phyloP scores from a whole-genome alignment of 37 sponge, comb jelly and placozoan species.

The Beroe ovata region DNA sequence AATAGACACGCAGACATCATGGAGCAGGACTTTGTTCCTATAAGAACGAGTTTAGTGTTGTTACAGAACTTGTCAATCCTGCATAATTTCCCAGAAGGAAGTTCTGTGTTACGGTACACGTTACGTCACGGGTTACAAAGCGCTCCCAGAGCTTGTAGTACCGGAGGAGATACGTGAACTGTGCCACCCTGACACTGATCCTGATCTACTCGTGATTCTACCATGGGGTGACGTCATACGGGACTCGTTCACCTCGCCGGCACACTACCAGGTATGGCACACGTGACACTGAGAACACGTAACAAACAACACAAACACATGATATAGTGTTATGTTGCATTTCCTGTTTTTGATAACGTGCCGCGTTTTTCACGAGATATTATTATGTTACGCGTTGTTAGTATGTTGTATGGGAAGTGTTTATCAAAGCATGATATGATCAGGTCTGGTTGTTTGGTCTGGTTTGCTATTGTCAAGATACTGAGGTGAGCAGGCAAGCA shows the following conservation, averaged over 20 bases:
- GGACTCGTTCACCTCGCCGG: neutral
- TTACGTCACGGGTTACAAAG: neutral
- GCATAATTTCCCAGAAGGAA: too few relatives aligned
- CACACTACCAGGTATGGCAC: neutral
- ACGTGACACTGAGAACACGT: too few relatives aligned
- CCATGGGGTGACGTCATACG: neutral
- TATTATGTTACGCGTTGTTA: too few relatives aligned
- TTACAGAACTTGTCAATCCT: too few relatives aligned
- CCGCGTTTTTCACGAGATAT: too few relatives aligned
- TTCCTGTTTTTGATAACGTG: too few relatives aligned
- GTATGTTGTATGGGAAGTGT: too few relatives aligned
- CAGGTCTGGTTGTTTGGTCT: constrained; percentile 53
- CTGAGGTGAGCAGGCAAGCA: constrained; percentile 11
- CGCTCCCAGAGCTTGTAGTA: neutral
- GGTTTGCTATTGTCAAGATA: constrained; percentile 6
- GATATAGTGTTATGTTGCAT: neutral
- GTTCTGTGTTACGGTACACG: neutral
- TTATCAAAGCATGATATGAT: too few relatives aligned
- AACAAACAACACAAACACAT: neutral
- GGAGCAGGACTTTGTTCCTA: too few relatives aligned
- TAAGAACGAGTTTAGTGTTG: too few relatives aligned
- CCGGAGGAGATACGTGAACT: neutral
- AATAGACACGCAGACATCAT: too few relatives aligned
- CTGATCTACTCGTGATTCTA: neutral
- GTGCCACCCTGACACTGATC: neutral